These are phyloP conservation scores for Melanotaenia nigrans DNA, from an alignment of 2,797 vertebrate genomes.

Conservation along the genomic window DNA sequence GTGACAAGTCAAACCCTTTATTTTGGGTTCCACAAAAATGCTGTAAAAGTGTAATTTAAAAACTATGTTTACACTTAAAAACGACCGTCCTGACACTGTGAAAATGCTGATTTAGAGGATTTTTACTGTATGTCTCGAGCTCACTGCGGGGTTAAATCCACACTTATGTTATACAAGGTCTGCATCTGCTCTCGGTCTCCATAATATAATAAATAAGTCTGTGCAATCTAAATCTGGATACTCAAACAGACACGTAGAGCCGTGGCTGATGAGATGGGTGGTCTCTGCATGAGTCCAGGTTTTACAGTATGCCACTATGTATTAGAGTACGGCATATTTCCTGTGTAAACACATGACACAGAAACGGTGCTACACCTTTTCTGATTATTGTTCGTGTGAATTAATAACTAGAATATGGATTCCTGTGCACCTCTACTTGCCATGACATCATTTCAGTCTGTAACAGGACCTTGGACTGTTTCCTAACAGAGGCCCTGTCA, in stretches of 20 bases:
- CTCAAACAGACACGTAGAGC: conserved; percentile 33
- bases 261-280: conserved; percentile 41
- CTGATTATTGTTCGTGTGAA: conserved; percentile 26
- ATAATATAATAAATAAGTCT: conserved; percentile 35
- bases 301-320: conserved; percentile 35
- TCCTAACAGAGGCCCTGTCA: conserved; percentile 56
- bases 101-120: conserved; percentile 28
- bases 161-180: conserved; percentile 7
- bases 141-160: conserved; percentile 21
- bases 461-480: conserved; percentile 47
- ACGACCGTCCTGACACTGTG: conserved; percentile 9
- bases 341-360: conserved; percentile 32
- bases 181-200: conserved; percentile 26
- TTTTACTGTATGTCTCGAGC: conserved; percentile 15
- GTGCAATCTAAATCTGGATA: conserved; percentile 49
- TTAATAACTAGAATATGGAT: conserved; percentile 40
- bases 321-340: conserved; percentile 24
- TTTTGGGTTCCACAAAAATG: conserved; percentile 30
- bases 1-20: conserved; percentile 5
- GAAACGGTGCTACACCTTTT: conserved; percentile 36
- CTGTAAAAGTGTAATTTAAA: conserved; percentile 43
- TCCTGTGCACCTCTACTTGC: conserved; percentile 11
- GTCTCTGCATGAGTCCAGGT: conserved; percentile 28
- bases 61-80: conserved; percentile 39
- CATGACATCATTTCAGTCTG: conserved; percentile 59